phyloP scores from a whole-genome alignment of 2,113 vertebrate species.

The Scomber japonicus region DNA sequence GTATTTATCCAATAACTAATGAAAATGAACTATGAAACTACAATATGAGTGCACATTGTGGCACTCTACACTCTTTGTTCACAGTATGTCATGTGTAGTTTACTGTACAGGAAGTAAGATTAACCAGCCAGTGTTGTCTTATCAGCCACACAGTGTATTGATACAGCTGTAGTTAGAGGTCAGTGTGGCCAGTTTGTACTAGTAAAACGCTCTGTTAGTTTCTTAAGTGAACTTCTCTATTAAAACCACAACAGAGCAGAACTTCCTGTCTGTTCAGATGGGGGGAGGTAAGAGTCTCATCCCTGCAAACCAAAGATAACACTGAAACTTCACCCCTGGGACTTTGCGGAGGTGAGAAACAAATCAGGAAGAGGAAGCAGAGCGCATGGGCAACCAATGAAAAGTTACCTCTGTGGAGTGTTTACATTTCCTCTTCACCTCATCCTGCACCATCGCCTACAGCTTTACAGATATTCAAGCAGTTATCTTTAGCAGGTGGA shows the following conservation, averaged over 20 bases:
- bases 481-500: conserved; percentile 19
- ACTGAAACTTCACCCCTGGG: conserved; percentile 49
- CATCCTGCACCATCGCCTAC: conserved; percentile 14
- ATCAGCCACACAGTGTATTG: conserved; percentile 27
- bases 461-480: conserved; percentile 4
- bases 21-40: background rate
- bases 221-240: conserved; percentile 32
- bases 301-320: conserved; percentile 80
- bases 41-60: background rate
- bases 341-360: conserved; percentile 43
- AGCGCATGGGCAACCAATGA: conserved; percentile 32
- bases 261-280: conserved; percentile 69
- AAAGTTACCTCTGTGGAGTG: conserved; percentile 30
- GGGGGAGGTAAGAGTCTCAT: conserved; percentile 33
- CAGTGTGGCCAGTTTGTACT: conserved; percentile 29
- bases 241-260: conserved; percentile 47
- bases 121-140: conserved; percentile 21
- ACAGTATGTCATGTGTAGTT: background rate
- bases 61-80: background rate
- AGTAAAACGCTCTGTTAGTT: conserved; percentile 51
- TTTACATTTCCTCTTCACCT: conserved; percentile 57
- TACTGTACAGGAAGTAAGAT: background rate
- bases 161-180: conserved; percentile 21
- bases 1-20: background rate
- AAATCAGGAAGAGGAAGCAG: conserved; percentile 76